These are phyloP conservation scores for Lacanobia wlatinum DNA, from an alignment of 2,888 invertebrate genomes.

Conservation along the genomic window DNA sequence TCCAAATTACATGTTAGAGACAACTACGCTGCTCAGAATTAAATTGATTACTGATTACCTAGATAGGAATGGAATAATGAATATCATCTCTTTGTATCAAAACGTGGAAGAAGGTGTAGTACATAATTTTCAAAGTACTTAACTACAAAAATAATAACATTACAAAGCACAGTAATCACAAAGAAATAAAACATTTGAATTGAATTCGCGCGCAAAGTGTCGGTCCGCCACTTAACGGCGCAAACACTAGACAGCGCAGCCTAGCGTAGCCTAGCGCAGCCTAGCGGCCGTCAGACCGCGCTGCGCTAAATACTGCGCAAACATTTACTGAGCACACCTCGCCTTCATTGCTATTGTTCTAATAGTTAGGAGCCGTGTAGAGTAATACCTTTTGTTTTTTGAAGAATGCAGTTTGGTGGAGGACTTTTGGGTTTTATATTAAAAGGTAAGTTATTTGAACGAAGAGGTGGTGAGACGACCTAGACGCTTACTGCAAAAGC, in stretches of 20 bases:
- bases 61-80: background rate
- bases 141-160: too few relatives aligned
- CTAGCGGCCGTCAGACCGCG: constrained; percentile 37
- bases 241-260: constrained; percentile 54
- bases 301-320: constrained; percentile 59
- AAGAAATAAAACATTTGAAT: background rate
- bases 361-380: constrained; percentile 28
- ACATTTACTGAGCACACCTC: constrained; percentile 54
- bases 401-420: constrained; percentile 6
- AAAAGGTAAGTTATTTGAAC: background rate
- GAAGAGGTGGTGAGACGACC: too few relatives aligned
- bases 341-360: constrained; percentile 52
- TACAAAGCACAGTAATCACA: background rate
- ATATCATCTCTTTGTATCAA: too few relatives aligned
- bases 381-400: constrained; percentile 19
- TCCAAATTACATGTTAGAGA: background rate
- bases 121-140: too few relatives aligned
- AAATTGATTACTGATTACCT: background rate
- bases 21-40: background rate
- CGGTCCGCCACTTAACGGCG: constrained; percentile 57
- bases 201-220: constrained; percentile 50
- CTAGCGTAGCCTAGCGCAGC: constrained; percentile 31
- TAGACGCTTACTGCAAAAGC: too few relatives aligned
- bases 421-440: background rate
- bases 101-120: too few relatives aligned